Evolutionary conservation across 2,888 invertebrate species (phyloP).

Genomic region (Xestia ashworthii): DNA sequence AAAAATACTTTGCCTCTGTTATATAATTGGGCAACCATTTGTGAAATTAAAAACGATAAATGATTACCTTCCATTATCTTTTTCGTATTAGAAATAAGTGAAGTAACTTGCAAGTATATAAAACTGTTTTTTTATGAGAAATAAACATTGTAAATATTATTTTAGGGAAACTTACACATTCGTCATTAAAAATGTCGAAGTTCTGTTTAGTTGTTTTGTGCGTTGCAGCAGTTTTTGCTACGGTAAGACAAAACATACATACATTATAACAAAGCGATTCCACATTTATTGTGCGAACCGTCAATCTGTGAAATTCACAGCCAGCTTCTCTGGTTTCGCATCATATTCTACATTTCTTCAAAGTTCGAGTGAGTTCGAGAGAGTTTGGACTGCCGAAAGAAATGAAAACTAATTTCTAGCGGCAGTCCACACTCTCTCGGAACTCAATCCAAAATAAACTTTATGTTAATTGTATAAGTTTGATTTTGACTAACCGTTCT

Average conservation of each 20-base stretch:
- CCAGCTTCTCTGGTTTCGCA: background rate
- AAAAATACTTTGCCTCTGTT: constrained; percentile 32
- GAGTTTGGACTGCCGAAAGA: too few relatives aligned
- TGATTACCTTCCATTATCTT: constrained; percentile 39
- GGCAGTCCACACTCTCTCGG: too few relatives aligned
- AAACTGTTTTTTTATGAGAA: constrained; percentile 47
- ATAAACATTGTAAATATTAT: constrained; percentile 63
- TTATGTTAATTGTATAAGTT: too few relatives aligned
- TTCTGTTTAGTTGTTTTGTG: constrained; percentile 42
- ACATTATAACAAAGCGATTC: background rate
- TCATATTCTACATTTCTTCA: background rate
- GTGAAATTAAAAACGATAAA: constrained; percentile 45
- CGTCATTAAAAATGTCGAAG: constrained; percentile 50
- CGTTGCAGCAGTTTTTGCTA: constrained; percentile 31
- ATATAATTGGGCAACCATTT: constrained; percentile 33
- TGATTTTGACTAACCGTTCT: too few relatives aligned
- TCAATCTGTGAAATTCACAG: background rate
- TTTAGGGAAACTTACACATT: constrained; percentile 48
- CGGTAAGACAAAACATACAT: constrained; percentile 50
- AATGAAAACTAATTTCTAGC: too few relatives aligned
- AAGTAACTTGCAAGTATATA: constrained; percentile 65
- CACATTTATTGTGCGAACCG: background rate
- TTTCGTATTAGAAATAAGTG: constrained; percentile 41
- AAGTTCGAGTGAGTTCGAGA: background rate
- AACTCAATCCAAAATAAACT: too few relatives aligned